These are phyloP conservation scores for Hyperoodon ampullatus DNA, from an alignment of 2,113 vertebrate genomes.

Conservation along the genomic window DNA sequence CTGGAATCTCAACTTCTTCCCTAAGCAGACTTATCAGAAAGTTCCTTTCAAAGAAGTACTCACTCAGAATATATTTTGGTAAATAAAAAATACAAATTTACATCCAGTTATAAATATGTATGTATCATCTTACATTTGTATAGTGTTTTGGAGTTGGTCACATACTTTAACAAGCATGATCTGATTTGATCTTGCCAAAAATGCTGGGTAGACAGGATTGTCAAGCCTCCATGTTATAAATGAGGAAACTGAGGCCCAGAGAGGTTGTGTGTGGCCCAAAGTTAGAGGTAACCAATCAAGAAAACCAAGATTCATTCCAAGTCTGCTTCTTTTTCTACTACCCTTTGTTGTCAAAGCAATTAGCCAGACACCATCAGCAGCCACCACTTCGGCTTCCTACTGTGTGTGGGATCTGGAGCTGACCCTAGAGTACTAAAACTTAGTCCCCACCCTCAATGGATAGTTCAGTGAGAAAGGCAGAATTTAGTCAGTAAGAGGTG, in stretches of 20 bases:
- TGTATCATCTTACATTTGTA: background rate
- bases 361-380: background rate
- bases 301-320: background rate
- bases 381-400: background rate
- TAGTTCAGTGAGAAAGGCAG: background rate
- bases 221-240: background rate
- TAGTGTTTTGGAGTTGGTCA: background rate
- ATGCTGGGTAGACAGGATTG: background rate
- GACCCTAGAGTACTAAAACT: background rate
- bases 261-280: background rate
- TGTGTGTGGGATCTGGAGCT: background rate
- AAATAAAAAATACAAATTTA: background rate
- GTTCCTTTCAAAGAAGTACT: background rate
- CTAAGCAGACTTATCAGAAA: background rate
- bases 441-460: background rate
- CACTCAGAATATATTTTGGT: background rate
- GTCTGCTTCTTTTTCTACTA: background rate
- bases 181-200: conserved; percentile 22
- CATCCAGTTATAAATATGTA: background rate
- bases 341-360: background rate
- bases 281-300: background rate
- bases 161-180: background rate
- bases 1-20: background rate
- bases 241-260: background rate
- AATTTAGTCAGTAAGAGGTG: background rate